phyloP scores from a whole-genome alignment of 2,797 vertebrate species.

The Anguilla anguilla region DNA sequence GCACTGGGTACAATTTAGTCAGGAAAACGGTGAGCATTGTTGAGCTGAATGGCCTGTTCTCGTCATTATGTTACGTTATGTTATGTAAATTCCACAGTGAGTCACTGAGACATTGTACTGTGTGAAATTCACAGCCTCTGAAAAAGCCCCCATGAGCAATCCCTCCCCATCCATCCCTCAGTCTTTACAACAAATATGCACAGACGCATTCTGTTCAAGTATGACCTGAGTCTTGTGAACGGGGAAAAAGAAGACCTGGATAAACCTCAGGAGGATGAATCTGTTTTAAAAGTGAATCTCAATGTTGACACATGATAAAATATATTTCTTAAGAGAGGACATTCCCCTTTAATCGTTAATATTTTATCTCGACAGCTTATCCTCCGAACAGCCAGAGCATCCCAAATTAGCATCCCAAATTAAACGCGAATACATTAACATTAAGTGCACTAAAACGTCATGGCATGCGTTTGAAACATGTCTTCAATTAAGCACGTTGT shows the following conservation, averaged over 20 bases:
- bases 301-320: not conserved
- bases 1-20: too few species aligned
- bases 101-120: too few species aligned
- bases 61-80: too few species aligned
- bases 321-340: not conserved
- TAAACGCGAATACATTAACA: not conserved
- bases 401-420: conserved; percentile 9
- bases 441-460: not conserved
- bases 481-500: not conserved
- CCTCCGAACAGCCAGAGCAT: not conserved
- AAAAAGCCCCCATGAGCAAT: too few species aligned
- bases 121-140: too few species aligned
- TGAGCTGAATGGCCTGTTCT: too few species aligned
- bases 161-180: too few species aligned
- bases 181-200: not conserved
- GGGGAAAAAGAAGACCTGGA: too few species aligned
- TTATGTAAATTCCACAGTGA: too few species aligned
- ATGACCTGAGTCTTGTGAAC: too few species aligned
- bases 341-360: conserved; percentile 6
- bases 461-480: not conserved
- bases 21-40: too few species aligned
- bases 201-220: not conserved
- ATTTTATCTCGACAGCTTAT: not conserved
- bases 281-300: not conserved
- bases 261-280: not conserved